Evolutionary conservation across 2,113 vertebrate genomes (phyloP), one percentile per base, ranked within the genome.

Genomic region (Tautogolabrus adspersus): DNA sequence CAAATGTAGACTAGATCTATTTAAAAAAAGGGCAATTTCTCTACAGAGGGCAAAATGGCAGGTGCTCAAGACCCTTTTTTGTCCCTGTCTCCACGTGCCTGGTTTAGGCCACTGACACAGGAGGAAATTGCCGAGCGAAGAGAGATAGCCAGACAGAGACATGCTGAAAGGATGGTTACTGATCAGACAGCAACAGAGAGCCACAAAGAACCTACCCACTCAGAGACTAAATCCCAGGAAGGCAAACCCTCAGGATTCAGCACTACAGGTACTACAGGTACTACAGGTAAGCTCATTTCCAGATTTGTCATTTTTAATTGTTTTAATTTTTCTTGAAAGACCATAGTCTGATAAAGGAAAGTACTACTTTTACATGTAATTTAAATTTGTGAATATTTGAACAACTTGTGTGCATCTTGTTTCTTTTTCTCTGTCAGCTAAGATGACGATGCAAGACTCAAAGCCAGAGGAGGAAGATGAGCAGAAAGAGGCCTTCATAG

Each of bases 41-140:
- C 30, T 6, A 34, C 30, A 34, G 30, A 34, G 30, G 30, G 30
- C 4, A 6, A 34, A 34, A 6, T 4, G 30, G 30, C 30, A 34
- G 30, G 6, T 34, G 30, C 30, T 34, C 30, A 34, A 34, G 30
- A 34, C 30, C 30, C 30, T 34, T 34, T 34, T 34, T 34, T 34
- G 30, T 34, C 30, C 3, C 1, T 34, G 30, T 34, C 30, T 34
- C 30, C 30, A 34, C 30, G 30, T 34, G 30, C 6, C 6, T 6
- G 30, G 71, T 38, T 0, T 66, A 99, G 98, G 82, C 96, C 96
- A 1, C 90, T 99, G 91, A 97, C 96, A 44, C 96, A 94, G 73
- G 96, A 98, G 70, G 96, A 98, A 91, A 95, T 99, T 19, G 85
- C 92, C 18, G 93, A 95, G 86, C 94, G 98, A 23, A 92, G 95